phyloP scores from a whole-genome alignment of 2,113 vertebrate species.

The Actinemys pallida region DNA sequence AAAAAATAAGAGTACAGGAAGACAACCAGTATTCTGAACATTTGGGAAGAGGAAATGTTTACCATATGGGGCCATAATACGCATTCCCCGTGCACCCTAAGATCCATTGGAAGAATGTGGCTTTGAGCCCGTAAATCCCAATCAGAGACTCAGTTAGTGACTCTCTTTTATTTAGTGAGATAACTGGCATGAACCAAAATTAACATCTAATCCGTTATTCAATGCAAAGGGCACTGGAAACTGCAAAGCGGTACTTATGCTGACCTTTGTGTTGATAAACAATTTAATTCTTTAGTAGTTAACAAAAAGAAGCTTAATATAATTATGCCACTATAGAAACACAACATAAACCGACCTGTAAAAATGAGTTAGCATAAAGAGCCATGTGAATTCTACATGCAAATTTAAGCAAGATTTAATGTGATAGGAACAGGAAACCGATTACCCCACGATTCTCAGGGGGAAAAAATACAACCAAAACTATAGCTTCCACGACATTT shows the following conservation, averaged over 20 bases:
- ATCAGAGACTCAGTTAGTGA: neutral
- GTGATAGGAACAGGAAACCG: neutral
- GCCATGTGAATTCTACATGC: neutral
- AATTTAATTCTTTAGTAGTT: neutral
- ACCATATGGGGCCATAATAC: neutral
- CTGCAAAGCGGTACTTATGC: neutral
- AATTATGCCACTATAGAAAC: neutral
- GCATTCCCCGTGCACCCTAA: neutral
- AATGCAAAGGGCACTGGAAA: slow-evolving; percentile 31
- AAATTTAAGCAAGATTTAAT: neutral
- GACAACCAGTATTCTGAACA: neutral
- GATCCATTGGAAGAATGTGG: neutral
- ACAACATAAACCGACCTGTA: neutral
- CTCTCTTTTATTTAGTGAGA: neutral
- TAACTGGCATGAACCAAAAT: neutral
- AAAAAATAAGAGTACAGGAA: neutral
- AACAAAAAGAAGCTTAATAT: neutral
- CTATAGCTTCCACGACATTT: neutral
- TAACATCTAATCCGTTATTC: neutral
- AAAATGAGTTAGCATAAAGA: neutral
- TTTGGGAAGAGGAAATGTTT: neutral
- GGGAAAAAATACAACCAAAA: neutral
- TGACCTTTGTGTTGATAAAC: neutral
- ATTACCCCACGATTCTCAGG: neutral
- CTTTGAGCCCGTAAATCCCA: neutral